Evolutionary conservation across 2,888 invertebrate genomes (phyloP), one percentile per base, ranked within the genome.

Genomic region (Agriopis aurantiaria): DNA sequence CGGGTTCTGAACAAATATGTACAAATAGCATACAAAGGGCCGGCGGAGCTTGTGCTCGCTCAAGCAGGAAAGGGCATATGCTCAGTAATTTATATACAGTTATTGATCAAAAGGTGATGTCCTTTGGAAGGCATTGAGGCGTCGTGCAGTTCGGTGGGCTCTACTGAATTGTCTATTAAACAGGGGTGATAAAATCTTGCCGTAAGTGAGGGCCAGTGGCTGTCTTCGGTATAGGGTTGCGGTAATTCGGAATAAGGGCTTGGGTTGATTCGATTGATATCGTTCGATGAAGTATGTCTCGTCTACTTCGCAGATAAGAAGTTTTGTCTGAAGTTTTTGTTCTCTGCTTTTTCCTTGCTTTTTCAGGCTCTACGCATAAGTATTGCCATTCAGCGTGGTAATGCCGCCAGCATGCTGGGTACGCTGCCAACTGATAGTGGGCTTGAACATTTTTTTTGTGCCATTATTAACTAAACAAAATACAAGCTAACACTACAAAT

Each of bases 71-170:
- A 90, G 91, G 92, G 90, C 93, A 94, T 92, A 91, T 93, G 93
- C 88, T 91, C 81, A 80, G 90, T 91, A 93, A 93, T 93, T 93
- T 93, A 92, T 93, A 90, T 93, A 94, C 93, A 93, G 91, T 92
- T 93, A 93, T 93, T 94, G 94, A 94, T 94, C 94, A 94, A 94
- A 94, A 92, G 94, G 90, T 89, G 87, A 84, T 83, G 88, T 91
- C 93, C 93, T 93, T 94, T 93, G 88, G 90, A 81, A 90, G 82
- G 86, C 93, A 93, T 83, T 87, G 88, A 88, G 86, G 89, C 93
- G 91, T 89, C 84, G 43, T 62, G 70, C 83, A 82, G 78, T 80
- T 85, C 87, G 83, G 83, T 84, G 86, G 82, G 87, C 84, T 87
- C 86, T 83, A 80, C 79, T 86, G 88, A 91, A 91, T 90, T 91